Base-by-base conservation (phyloP, 2,888 invertebrate genomes). In the Campoplex nolae region DNA sequence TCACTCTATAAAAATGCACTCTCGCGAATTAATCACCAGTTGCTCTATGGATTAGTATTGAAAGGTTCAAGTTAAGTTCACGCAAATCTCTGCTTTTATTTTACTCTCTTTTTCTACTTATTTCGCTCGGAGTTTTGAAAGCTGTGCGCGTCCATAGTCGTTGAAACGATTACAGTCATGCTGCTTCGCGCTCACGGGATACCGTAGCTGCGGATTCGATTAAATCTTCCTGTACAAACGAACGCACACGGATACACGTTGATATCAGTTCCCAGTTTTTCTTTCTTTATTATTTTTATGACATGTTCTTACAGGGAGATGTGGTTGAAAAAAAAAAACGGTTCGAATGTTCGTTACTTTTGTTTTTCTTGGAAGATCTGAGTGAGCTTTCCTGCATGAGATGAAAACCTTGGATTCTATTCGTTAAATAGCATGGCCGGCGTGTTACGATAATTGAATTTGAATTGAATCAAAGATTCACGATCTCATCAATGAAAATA, bases 91-190 rank as follows among this genome's bases (percentile, higher is more conserved):
- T 38, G 18, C 13, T 38, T 62, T 35, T 54, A 32, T 74, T 51
- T 80, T 83, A 78, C 75, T 73, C 77, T 62, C 35, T 67, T 84
- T 77, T 68, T 54, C 62, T 45, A 58, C 28, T 16, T 51, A 54
- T 77, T 23, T 67, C 71, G 42, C n/a, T 58, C 38, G 74, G 74
- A 78, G 62, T 83, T 85, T 83, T 83, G 85, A 85, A 85, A 85
- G 85, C 67, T 73, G 76, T 45, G 54, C 58, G 58, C 58, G 51
- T 74, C 48, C 83, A 74, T 85, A 83, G 83, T 85, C 78, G 80
- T 85, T 68, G 78, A 75, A 83, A 83, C 85, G 75, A 85, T 85
- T 85, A 85, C 82, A 75, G 74, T 78, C 67, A 73, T 67, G 56
- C 56, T 48, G 38, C 82, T 74, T 28, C 11, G 70, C 3, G 58